Base-by-base conservation (phyloP, 64 coral and sea anemone species). In the Trachythela sp. region DNA sequence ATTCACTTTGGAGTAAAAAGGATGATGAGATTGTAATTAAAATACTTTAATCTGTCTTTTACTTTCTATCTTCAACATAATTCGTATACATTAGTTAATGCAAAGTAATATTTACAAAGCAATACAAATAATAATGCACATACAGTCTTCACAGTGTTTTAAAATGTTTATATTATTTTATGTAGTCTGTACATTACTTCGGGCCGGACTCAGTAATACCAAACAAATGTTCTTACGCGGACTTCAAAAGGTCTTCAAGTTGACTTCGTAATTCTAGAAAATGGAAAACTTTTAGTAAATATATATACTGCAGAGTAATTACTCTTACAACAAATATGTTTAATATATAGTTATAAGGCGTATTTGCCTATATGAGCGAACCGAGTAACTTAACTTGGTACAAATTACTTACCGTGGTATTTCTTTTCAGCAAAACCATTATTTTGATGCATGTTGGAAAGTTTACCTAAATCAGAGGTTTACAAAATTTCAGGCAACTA, bases 341-440 rank as follows among this genome's bases (percentile, higher is more conserved):
- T n/a, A n/a, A n/a, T n/a, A n/a, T n/a, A n/a, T n/a, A n/a, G n/a
- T n/a, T n/a, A n/a, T n/a, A n/a, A n/a, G n/a, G n/a, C n/a, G n/a
- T n/a, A n/a, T n/a, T n/a, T n/a, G n/a, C n/a, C n/a, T n/a, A n/a
- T n/a, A n/a, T n/a, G n/a, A 52, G 49, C 49, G 22, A 52, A 52
- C 13, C 22, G 0, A 52, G 13, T 52, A 15, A 52, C 22, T 52
- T n/a, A n/a, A n/a, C n/a, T n/a, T 6, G 42, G 42, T 45, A 45
- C 11, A 45, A 45, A 11, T 6, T 45, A 64, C 75, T 0, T 37
- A 80, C 75, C 75, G 30, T 80, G 75, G 30, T 80, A 80, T 80
- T 36, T 80, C 37, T 80, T 80, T 30, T 80, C 75, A 80, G 75
- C 75, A 39, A 37, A 80, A 37, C 75, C 75, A 80, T 80, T 80